A percentile compares a stretch with the other conserved stretches of the same genome.
Conservation (phyloP, 2,113 vertebrate genomes). For the Gulo gulo region DNA sequence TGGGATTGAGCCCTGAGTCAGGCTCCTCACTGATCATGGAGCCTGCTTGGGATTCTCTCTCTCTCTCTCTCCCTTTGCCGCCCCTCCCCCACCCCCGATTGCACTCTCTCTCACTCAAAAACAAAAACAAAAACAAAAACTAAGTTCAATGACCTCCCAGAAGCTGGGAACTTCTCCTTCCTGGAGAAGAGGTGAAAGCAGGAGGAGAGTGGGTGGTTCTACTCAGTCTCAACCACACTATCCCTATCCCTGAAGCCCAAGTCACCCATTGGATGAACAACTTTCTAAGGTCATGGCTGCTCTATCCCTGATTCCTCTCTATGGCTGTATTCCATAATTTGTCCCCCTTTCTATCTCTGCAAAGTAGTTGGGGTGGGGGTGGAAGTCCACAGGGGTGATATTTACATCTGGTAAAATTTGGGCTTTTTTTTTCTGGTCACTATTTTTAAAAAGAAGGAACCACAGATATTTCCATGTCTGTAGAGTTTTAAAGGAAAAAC, state of each 20-base stretch:
- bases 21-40: background rate
- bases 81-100: background rate
- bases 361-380: background rate
- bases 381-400: background rate
- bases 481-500: background rate
- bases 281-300: background rate
- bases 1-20: background rate
- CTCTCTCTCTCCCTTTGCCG: background rate
- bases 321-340: background rate
- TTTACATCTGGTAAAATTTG: background rate
- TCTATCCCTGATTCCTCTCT: background rate
- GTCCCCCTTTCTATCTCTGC: background rate
- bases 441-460: background rate
- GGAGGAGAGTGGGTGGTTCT: background rate
- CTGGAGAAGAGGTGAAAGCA: background rate
- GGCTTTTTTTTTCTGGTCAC: background rate
- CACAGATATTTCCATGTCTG: background rate
- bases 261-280: background rate
- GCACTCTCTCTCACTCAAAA: background rate
- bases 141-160: background rate
- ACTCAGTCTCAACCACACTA: too few species aligned
- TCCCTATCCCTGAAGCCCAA: background rate
- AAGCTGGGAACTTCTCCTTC: background rate
- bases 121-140: background rate
- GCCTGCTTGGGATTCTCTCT: background rate